Base-by-base conservation (phyloP, 2,888 invertebrate genomes). In the Yponomeuta plumbellus region DNA sequence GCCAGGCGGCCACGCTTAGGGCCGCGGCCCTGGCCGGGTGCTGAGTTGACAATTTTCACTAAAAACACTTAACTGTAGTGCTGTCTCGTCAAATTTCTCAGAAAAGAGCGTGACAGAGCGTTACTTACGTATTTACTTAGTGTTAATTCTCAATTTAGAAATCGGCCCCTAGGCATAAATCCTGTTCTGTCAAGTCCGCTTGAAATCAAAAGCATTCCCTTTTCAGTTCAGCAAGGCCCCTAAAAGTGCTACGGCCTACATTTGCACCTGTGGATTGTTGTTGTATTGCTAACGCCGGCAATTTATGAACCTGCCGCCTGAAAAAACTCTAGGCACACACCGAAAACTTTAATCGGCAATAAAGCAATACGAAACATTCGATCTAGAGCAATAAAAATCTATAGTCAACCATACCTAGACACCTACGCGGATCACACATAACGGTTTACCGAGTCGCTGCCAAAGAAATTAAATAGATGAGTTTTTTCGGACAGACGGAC, bases 381-480 rank as follows among this genome's bases (percentile, higher is more conserved):
- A 83, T 80, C 74, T 74, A 75, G 17, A 13, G 84, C 79, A 84
- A 87, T 85, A 85, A 88, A 88, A 86, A 85, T 84, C 82, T 52
- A 13, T 83, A 84, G 85, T 84, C 83, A 83, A 82, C 83, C 82
- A 81, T 77, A 70, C 72, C 64, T n/a, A 20, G 70, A 84, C 70
- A 75, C 89, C 88, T 86, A 88, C 89, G 85, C 86, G 74, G 74
- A 75, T 71, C 80, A 52, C 78, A 81, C 82, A 85, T 85, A 80
- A 87, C 88, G 87, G 84, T 77, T 79, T 57, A 80, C 83, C 79
- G 80, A 74, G 80, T 74, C 75, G 83, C 80, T 89, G 90, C 89
- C 90, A 90, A 88, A 85, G 83, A 87, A 85, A 88, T 88, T 86
- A 83, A 88, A 88, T 84, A 83, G 83, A 85, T 80, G 80, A 84